Evolutionary conservation across 2,797 vertebrate genomes (phyloP), one percentile per base, ranked within the genome.

Genomic region (Ateles fusciceps): DNA sequence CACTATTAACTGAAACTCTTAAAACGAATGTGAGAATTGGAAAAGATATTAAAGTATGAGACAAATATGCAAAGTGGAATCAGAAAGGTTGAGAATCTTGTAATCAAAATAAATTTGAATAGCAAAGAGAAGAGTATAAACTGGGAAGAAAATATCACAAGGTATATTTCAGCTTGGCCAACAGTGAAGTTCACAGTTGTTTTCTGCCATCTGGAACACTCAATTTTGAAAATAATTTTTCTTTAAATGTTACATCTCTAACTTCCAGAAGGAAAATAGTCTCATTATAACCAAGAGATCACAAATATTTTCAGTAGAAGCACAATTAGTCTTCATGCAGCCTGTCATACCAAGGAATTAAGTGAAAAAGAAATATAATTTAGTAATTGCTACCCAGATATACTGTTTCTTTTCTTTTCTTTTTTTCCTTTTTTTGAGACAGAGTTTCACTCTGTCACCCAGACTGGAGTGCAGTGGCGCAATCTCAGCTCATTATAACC

Each of bases 191-290:
- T 39, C 39, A 4, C 39, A 46, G 64, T 92, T 91, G 30, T 59
- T 68, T 89, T 46, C 5, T 85, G 72, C 59, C 6, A 30, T 24
- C n/a, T 57, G 33, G 33, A 92, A 50, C 68, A 92, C 57, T 76
- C 30, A 48, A 17, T 87, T 48, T 89, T 78, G 30, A 89, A 76
- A 76, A 46, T 46, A 59, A 46, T 59, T 83, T 83, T 57, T n/a
- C 91, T 93, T 81, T 76, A 86, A 95, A 72, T 95, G 44, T 90
- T 86, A 72, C 9, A 74, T 75, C 22, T 95, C 28, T 93, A 64
- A 79, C 26, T 59, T 91, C 36, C 33, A 79, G 83, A 61, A n/a
- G 21, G 61, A 91, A 88, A 84, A 64, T n/a, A 52, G 46, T 79
- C 39, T 72, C 59, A 36, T 30, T 28, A 2, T 80, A 50, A 79